Percentiles rank a stretch among this genome's conserved stretches.
phyloP scores from a whole-genome alignment of 1,140 invertebrate species.

The Harlomillsia oculata region DNA sequence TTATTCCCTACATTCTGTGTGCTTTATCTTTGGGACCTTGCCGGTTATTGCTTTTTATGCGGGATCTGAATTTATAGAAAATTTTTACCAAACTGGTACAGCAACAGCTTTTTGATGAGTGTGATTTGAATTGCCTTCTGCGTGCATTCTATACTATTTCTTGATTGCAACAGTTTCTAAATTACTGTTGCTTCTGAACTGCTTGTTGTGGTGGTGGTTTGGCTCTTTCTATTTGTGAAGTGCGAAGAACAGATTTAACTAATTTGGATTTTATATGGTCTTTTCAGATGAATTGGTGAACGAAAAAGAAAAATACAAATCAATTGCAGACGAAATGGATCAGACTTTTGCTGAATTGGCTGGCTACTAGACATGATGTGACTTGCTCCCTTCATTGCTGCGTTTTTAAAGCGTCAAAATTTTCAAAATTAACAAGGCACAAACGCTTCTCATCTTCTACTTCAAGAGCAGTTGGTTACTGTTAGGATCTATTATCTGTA shows the following conservation, averaged over 20 bases:
- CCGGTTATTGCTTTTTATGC: too few species aligned
- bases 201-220: too few species aligned
- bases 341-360: slow-evolving; percentile 88
- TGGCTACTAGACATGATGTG: slow-evolving; percentile 59
- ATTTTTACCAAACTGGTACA: too few species aligned
- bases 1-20: too few species aligned
- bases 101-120: too few species aligned
- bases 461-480: neutral
- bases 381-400: slow-evolving; percentile 2
- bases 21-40: too few species aligned
- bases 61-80: too few species aligned
- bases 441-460: slow-evolving; percentile 2
- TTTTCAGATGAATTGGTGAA: slow-evolving; percentile 86
- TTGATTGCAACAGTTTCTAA: too few species aligned
- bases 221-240: neutral
- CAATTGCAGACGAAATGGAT: slow-evolving; percentile 74
- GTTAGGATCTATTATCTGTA: neutral
- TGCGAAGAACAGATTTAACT: neutral
- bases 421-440: slow-evolving; percentile 6
- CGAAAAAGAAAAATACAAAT: slow-evolving; percentile 95
- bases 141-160: too few species aligned
- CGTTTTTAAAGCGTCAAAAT: slow-evolving; percentile 4
- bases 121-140: too few species aligned
- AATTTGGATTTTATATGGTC: slow-evolving; percentile 11
- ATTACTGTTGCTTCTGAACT: too few species aligned